phyloP scores from a whole-genome alignment of 2,113 vertebrate genomes.

The Macaca nemestrina region DNA sequence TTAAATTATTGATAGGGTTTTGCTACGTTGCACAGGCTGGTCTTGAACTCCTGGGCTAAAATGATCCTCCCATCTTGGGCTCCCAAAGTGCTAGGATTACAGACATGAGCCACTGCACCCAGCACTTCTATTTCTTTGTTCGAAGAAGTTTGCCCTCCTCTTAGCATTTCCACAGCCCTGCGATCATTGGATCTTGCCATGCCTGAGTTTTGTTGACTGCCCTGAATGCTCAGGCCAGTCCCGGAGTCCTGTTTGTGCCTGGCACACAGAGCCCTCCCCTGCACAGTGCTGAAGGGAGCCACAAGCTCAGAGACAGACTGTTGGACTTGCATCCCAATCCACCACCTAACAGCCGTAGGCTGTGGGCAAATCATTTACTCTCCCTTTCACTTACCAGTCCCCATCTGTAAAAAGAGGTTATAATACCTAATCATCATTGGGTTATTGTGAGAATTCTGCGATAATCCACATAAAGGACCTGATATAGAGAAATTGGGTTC shows the following conservation, averaged over 20 bases:
- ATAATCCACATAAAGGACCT: neutral
- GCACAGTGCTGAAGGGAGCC: neutral
- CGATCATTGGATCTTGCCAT: accelerated
- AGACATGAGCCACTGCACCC: too few relatives aligned
- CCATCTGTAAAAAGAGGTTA: neutral
- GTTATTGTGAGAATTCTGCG: neutral
- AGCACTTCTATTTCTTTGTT: too few relatives aligned
- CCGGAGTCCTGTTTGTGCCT: neutral
- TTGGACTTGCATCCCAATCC: accelerated
- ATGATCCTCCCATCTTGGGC: too few relatives aligned
- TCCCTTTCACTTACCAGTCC: neutral
- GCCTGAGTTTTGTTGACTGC: accelerated
- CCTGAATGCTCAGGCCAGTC: neutral
- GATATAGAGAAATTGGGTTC: neutral
- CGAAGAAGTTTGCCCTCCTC: neutral
- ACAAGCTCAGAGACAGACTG: accelerated
- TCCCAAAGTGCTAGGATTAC: too few relatives aligned
- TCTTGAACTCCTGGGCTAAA: too few relatives aligned
- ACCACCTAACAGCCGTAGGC: neutral
- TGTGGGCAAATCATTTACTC: accelerated
- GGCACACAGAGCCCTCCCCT: accelerated
- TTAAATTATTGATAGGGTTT: too few relatives aligned
- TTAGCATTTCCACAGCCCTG: neutral
- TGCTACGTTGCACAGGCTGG: too few relatives aligned
- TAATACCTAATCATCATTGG: neutral